phyloP scores from a whole-genome alignment of 2,797 vertebrate species.

The Rhincodon typus region DNA sequence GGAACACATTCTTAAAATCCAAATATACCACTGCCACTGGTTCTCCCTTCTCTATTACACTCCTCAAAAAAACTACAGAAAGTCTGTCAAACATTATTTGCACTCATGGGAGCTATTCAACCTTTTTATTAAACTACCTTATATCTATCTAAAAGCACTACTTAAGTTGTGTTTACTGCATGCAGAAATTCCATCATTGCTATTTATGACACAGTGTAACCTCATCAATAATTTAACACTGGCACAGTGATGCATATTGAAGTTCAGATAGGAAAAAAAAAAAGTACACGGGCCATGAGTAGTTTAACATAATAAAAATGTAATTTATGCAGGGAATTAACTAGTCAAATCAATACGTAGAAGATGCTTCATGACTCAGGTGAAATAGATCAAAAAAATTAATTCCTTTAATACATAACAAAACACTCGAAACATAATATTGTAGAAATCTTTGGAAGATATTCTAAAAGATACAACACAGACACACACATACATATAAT shows the following conservation, averaged over 20 bases:
- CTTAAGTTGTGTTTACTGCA: not conserved
- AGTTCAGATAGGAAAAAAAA: not conserved
- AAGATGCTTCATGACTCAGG: not conserved
- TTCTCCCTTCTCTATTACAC: no score
- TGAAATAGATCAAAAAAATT: not conserved
- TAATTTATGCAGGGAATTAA: not conserved
- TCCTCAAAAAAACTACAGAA: no score
- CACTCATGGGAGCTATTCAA: no score
- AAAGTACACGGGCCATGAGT: not conserved
- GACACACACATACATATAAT: not conserved
- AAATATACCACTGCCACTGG: no score
- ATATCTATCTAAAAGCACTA: not conserved
- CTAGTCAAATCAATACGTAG: not conserved
- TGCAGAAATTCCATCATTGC: not conserved
- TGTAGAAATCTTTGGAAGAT: not conserved
- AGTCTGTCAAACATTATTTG: no score
- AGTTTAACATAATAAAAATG: not conserved
- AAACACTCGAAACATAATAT: not conserved
- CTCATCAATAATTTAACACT: not conserved
- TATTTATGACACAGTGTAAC: not conserved
- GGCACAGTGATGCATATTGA: not conserved
- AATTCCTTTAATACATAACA: not conserved
- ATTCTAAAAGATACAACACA: not conserved
- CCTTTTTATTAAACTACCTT: not conserved
- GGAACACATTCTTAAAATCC: no score